These are phyloP conservation scores for Columbina picui DNA, from an alignment of 2,113 vertebrate species.

Conservation along the genomic window DNA sequence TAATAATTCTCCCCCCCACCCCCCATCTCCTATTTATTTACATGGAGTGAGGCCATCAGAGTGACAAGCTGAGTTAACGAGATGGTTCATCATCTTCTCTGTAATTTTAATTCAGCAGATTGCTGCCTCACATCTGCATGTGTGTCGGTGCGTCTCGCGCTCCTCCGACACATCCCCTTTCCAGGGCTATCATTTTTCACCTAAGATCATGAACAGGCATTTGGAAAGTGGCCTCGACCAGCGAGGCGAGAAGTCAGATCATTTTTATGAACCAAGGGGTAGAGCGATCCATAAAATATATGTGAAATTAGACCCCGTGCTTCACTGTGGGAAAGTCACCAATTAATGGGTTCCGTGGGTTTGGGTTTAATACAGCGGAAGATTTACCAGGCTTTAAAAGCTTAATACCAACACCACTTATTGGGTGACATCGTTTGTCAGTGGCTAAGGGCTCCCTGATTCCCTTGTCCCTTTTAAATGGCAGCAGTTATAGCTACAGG, in stretches of 20 bases:
- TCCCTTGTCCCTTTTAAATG: neutral
- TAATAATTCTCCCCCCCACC: neutral
- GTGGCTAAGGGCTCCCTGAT: constrained; percentile 29
- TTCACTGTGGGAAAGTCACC: constrained; percentile 68
- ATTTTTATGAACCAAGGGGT: constrained; percentile 67
- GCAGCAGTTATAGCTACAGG: neutral
- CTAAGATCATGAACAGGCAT: constrained; percentile 44
- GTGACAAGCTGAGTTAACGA: constrained; percentile 42
- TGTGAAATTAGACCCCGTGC: constrained; percentile 69
- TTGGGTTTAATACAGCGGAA: constrained; percentile 76
- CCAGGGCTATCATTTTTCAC: constrained; percentile 63
- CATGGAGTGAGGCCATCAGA: neutral
- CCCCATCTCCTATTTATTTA: constrained; percentile 30
- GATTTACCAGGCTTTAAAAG: constrained; percentile 77
- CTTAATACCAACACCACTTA: constrained; percentile 54
- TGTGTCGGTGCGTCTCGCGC: neutral
- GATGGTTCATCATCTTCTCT: constrained; percentile 48
- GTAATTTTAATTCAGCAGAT: constrained; percentile 58
- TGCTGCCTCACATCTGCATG: constrained; percentile 24
- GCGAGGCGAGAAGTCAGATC: constrained; percentile 20
- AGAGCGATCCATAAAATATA: constrained; percentile 60
- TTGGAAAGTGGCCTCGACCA: constrained; percentile 56
- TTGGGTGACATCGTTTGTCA: constrained; percentile 64
- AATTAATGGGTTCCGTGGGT: constrained; percentile 73
- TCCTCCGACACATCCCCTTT: constrained; percentile 63